Percentiles rank a stretch among this genome's conserved stretches.
Evolutionary conservation across 2,797 vertebrate genomes (phyloP).

Genomic region (Orientallactaga sibirica): DNA sequence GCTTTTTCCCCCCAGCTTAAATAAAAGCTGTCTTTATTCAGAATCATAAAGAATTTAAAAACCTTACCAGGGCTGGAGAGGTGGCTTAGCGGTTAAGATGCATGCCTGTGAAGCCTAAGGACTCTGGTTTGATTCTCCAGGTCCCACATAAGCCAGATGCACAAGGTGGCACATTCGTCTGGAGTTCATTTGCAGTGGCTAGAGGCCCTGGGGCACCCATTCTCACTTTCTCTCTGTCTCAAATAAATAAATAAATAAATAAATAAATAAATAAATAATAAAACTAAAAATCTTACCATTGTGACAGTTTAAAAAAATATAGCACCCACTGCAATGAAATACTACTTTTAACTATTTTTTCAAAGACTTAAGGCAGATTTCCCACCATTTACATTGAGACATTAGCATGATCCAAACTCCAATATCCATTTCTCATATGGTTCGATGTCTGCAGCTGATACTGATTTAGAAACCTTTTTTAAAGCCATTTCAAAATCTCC

Average conservation of each 20-base stretch:
- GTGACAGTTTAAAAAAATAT: constrained; percentile 89
- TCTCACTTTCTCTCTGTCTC: too few species aligned
- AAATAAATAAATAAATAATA: too few species aligned
- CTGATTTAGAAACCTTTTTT: constrained; percentile 98
- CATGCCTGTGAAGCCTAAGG: too few species aligned
- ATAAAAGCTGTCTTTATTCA: constrained; percentile 88
- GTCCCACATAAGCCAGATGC: too few species aligned
- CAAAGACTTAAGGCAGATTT: constrained; percentile 85
- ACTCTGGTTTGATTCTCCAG: too few species aligned
- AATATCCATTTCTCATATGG: constrained; percentile 98
- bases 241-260: too few species aligned
- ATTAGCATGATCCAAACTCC: constrained; percentile 97
- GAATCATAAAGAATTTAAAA: constrained; percentile 80
- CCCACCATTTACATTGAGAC: constrained; percentile 77
- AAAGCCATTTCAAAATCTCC: constrained; percentile 97
- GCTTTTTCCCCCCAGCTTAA: constrained; percentile 72
- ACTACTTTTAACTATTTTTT: constrained; percentile 85
- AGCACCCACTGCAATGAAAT: constrained; percentile 82
- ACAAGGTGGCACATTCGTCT: too few species aligned
- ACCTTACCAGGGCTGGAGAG: too few species aligned
- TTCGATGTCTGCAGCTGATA: constrained; percentile 96
- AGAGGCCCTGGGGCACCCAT: too few species aligned
- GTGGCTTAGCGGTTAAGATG: too few species aligned
- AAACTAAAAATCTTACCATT: constrained; percentile 79
- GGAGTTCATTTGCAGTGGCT: too few species aligned